Evolutionary conservation across 2,113 vertebrate genomes (phyloP).

Genomic region (Puffinus mauretanicus): DNA sequence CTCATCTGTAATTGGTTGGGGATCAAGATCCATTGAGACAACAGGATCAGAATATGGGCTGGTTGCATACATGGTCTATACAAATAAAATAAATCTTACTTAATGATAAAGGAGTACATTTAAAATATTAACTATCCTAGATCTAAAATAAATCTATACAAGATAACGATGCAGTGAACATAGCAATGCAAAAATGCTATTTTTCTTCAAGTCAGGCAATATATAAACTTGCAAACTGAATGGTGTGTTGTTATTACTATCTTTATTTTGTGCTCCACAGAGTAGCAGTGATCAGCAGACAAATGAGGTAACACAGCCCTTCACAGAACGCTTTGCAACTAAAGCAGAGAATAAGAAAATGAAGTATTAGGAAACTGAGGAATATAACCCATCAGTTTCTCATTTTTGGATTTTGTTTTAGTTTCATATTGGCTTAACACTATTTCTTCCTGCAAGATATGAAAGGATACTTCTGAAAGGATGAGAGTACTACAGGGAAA

Average conservation of each 20-base stretch:
- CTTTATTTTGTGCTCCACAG: neutral
- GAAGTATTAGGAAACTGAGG: neutral
- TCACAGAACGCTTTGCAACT: neutral
- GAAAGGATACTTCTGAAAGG: neutral
- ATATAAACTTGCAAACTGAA: neutral
- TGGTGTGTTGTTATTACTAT: neutral
- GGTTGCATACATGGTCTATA: conserved; percentile 94
- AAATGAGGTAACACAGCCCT: neutral
- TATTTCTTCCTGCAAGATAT: neutral
- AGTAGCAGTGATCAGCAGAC: neutral
- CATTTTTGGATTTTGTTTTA: neutral
- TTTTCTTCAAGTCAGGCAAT: neutral
- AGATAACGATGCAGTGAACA: neutral
- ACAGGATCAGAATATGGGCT: conserved; percentile 97
- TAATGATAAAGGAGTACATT: neutral
- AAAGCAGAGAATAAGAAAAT: neutral
- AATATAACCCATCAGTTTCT: neutral
- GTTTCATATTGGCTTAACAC: neutral
- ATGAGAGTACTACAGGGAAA: neutral
- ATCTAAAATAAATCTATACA: neutral
- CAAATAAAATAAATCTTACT: conserved; percentile 28
- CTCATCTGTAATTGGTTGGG: conserved; percentile 97
- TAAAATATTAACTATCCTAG: neutral
- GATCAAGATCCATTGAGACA: conserved; percentile 92
- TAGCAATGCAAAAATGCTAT: neutral